These are phyloP conservation scores for Julus scandinavius DNA, from an alignment of 2,888 invertebrate species.

Conservation along the genomic window DNA sequence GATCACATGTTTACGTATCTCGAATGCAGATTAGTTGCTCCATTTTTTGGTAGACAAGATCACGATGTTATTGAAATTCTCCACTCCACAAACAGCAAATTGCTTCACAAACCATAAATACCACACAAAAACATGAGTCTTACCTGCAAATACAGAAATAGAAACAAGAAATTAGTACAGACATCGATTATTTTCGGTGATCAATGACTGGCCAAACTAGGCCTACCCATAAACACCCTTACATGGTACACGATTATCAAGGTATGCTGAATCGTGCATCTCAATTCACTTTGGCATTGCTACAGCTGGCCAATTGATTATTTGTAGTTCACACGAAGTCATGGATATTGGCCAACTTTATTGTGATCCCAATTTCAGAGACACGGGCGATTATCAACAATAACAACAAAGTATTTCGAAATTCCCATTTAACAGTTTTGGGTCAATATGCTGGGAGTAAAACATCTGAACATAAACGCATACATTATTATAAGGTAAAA, in stretches of 20 bases:
- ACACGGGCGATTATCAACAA: not conserved
- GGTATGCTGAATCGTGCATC: not conserved
- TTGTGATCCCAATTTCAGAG: constrained; percentile 19
- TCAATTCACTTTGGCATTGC: not conserved
- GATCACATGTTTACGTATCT: not conserved
- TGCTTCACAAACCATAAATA: not conserved
- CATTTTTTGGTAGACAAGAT: not conserved
- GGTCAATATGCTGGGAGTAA: not conserved
- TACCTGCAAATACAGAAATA: not conserved
- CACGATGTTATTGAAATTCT: not conserved
- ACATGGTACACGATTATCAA: not conserved
- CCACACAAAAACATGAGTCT: not conserved
- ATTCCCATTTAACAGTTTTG: not conserved
- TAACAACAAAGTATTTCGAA: not conserved
- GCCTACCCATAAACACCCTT: not conserved
- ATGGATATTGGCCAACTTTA: not conserved
- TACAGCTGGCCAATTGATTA: not conserved
- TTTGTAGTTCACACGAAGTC: not conserved
- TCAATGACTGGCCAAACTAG: not conserved
- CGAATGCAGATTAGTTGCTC: not conserved
- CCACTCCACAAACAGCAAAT: not conserved
- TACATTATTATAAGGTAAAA: not conserved
- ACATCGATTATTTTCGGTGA: not conserved
- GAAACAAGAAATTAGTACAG: not conserved
- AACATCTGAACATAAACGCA: not conserved